Evolutionary conservation across 2,888 invertebrate species (phyloP), one percentile per base, ranked within the genome.

Genomic region (Diaperis boleti): DNA sequence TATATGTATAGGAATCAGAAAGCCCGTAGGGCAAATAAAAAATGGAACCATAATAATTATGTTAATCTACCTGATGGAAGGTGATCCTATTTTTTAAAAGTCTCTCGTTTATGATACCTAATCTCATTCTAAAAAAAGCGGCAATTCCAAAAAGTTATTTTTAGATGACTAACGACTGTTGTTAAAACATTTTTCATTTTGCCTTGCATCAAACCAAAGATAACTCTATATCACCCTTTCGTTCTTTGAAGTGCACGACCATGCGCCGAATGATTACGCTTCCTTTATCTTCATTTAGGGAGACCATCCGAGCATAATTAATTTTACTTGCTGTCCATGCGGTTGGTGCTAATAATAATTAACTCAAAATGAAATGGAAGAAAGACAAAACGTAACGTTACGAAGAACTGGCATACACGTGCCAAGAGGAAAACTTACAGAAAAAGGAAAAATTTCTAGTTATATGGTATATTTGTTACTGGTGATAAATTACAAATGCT

Each of bases 241-340:
- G 11, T 14, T 22, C 44, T 44, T 44, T 44, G 44, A 44, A 44
- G 42, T 42, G 42, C 10, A 39, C 15, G 7, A 33, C 33, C 33
- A 33, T 33, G 5, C 1, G 5, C n/a, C 33, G 6, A n/a, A n/a
- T n/a, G 8, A 26, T n/a, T n/a, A 47, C 14, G 10, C 35, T 10
- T 29, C 35, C 20, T 49, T 49, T 33, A 49, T 49, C 49, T 49
- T 18, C 7, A 17, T 33, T 22, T 31, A 17, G 41, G 18, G 26
- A n/a, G n/a, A n/a, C 17, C 37, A 52, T 10, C 11, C 18, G 14
- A 39, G 35, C 18, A 39, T 37, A 52, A 52, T 52, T 52, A 37
- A 52, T 52, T 33, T 33, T 18, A 29, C n/a, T 52, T 7, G 8
- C 18, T 22, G 35, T 20, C 33, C 35, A 50, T 37, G 4, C 20